Conservation (phyloP, 2,113 vertebrate genomes). For the Xiphophorus maculatus region DNA sequence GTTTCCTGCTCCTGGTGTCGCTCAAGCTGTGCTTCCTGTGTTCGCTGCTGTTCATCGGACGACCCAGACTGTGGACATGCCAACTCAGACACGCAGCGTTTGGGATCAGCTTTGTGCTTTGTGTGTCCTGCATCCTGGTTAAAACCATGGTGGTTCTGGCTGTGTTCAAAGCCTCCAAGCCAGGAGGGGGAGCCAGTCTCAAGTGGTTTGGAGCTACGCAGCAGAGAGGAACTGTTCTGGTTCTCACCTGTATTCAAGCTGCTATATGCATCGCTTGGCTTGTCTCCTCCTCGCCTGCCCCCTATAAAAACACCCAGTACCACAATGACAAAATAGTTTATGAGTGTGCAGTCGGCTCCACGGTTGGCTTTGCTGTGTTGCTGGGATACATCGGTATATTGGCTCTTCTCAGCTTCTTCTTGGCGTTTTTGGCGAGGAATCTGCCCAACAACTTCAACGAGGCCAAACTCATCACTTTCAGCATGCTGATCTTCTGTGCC, state of each 20-base stretch:
- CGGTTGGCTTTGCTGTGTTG: constrained; percentile 61
- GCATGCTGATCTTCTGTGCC: constrained; percentile 80
- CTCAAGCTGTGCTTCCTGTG: constrained; percentile 72
- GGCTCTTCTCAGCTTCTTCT: constrained; percentile 69
- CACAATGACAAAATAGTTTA: constrained; percentile 66
- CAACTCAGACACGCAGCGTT: constrained; percentile 65
- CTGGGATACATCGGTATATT: constrained; percentile 72
- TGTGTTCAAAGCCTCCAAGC: constrained; percentile 51
- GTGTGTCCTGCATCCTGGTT: constrained; percentile 54
- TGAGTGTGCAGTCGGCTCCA: constrained; percentile 71
- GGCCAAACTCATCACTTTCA: constrained; percentile 75
- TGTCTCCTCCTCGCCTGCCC: constrained; percentile 43
- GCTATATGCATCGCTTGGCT: constrained; percentile 70
- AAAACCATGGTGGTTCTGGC: constrained; percentile 60
- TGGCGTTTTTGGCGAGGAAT: constrained; percentile 74
- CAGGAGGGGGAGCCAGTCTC: constrained; percentile 47
- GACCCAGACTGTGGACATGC: constrained; percentile 66
- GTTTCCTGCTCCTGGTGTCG: constrained; percentile 39
- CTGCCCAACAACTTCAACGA: constrained; percentile 78
- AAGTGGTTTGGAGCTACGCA: constrained; percentile 69
- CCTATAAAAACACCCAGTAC: constrained; percentile 62
- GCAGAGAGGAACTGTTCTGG: constrained; percentile 67
- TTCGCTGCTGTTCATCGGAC: constrained; percentile 73
- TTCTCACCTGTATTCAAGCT: constrained; percentile 63
- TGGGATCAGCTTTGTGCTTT: constrained; percentile 68